These are phyloP conservation scores for Lota lota DNA, from an alignment of 2,113 vertebrate genomes.

Conservation along the genomic window DNA sequence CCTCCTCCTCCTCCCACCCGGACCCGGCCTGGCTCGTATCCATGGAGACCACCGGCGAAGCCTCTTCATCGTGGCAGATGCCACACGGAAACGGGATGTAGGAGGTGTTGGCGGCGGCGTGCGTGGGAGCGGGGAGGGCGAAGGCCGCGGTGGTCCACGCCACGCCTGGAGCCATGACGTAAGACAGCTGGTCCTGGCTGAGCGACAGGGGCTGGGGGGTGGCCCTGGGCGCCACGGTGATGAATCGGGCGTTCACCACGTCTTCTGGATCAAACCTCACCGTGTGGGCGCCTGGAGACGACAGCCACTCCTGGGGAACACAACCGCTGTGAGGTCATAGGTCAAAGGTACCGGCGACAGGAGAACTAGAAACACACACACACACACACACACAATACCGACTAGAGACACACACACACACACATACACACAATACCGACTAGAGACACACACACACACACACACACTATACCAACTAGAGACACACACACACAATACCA, in stretches of 20 bases:
- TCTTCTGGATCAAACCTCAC: conserved; percentile 21
- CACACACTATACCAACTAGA: too few relatives aligned
- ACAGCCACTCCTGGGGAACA: conserved; percentile 48
- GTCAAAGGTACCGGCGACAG: too few relatives aligned
- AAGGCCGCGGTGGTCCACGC: conserved; percentile 15
- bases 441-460: too few relatives aligned
- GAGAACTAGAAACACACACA: too few relatives aligned
- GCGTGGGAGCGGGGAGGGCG: neutral
- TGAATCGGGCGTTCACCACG: neutral
- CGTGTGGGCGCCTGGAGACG: neutral
- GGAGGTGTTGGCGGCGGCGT: conserved; percentile 6
- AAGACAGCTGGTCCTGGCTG: conserved; percentile 27
- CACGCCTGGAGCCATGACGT: conserved; percentile 23
- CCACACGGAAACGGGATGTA: conserved; percentile 47
- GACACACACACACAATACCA: too few relatives aligned
- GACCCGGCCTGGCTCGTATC: conserved; percentile 32
- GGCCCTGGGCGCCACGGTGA: conserved; percentile 15
- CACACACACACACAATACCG: too few relatives aligned
- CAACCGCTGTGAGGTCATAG: too few relatives aligned
- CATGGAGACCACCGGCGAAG: conserved; percentile 1
- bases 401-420: too few relatives aligned
- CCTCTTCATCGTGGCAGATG: fast-evolving
- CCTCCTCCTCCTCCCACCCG: conserved; percentile 19
- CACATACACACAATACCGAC: too few relatives aligned
- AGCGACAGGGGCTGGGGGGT: neutral